Percentiles rank a stretch among this genome's conserved stretches.
These are phyloP conservation scores for Pampus argenteus DNA, from an alignment of 2,797 vertebrate species.

Conservation along the genomic window DNA sequence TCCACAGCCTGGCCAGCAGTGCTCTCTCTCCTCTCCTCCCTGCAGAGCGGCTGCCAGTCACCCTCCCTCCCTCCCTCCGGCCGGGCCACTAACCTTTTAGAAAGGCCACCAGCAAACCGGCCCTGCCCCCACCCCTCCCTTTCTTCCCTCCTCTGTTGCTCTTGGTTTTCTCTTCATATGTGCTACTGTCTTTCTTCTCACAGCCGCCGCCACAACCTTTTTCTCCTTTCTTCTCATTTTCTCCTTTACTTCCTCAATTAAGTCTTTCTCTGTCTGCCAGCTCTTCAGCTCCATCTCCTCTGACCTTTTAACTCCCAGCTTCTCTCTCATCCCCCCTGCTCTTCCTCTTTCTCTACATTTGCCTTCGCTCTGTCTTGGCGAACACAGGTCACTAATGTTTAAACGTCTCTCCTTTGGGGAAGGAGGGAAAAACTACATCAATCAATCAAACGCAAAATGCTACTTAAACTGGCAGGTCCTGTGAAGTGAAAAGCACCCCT, in stretches of 20 bases:
- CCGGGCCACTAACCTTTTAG: constrained; percentile 62
- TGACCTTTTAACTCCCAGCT: too few species aligned
- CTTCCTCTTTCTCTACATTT: neutral
- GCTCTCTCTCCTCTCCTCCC: constrained; percentile 25
- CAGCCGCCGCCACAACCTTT: neutral
- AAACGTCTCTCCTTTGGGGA: neutral
- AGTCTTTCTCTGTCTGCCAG: constrained; percentile 1
- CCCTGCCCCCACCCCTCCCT: neutral
- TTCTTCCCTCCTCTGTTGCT: neutral
- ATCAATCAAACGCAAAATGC: constrained; percentile 3
- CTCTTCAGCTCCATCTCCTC: neutral
- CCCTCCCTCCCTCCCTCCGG: constrained; percentile 20
- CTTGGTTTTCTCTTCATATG: neutral
- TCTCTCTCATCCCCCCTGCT: constrained; percentile 16
- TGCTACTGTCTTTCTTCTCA: neutral
- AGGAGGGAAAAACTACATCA: constrained; percentile 3
- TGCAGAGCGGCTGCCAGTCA: constrained; percentile 53
- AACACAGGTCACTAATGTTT: constrained; percentile 6
- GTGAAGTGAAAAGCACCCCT: too few species aligned
- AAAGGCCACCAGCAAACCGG: constrained; percentile 48
- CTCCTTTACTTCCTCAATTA: constrained; percentile 26
- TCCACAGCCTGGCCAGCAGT: constrained; percentile 13
- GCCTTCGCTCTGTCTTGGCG: neutral
- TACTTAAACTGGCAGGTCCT: neutral
- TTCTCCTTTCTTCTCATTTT: constrained; percentile 14